These are phyloP conservation scores for Andricus quercusramuli DNA, from an alignment of 2,888 invertebrate species.

Conservation along the genomic window DNA sequence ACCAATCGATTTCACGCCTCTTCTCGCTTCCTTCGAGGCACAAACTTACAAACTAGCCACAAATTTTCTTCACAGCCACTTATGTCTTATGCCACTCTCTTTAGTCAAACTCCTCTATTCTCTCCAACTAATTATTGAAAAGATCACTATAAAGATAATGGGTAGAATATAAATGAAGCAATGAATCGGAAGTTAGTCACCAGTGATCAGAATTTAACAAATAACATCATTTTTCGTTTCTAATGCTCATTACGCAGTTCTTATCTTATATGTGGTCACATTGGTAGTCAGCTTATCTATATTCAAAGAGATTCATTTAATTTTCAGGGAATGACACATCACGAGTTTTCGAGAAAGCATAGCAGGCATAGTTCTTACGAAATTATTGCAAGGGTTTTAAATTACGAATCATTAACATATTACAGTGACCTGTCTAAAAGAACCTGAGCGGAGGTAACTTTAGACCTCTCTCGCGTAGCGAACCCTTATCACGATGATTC, in stretches of 20 bases:
- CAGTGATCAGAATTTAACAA: background rate
- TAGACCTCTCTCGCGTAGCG: constrained; percentile 44
- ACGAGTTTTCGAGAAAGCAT: constrained; percentile 22
- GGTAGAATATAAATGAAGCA: no score
- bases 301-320: background rate
- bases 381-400: constrained; percentile 50
- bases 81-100: constrained; percentile 57
- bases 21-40: constrained; percentile 49
- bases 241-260: background rate
- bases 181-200: background rate
- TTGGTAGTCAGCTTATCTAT: background rate
- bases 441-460: constrained; percentile 49
- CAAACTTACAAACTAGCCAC: constrained; percentile 53
- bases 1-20: constrained; percentile 65
- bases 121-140: background rate
- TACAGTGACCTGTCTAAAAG: constrained; percentile 50
- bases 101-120: background rate
- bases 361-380: constrained; percentile 5
- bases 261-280: background rate
- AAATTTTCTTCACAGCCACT: constrained; percentile 53
- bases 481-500: constrained; percentile 57
- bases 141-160: background rate
- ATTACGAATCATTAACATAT: constrained; percentile 60
- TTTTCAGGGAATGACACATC: constrained; percentile 30
- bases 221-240: no score